Evolutionary conservation across 1,140 invertebrate genomes (phyloP).

Genomic region (Danaus melanippus): DNA sequence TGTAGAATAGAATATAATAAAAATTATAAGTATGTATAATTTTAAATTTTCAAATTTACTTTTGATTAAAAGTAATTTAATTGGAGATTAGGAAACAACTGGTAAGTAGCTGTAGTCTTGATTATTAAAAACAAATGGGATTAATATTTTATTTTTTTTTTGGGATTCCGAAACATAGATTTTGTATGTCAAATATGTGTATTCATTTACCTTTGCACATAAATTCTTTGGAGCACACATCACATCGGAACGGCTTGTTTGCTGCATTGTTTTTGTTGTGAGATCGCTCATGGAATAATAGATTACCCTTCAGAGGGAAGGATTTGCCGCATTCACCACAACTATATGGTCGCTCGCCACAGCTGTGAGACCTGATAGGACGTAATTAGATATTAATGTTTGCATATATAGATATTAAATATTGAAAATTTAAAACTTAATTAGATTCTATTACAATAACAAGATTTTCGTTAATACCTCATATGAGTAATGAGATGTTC

Average conservation of each 20-base stretch:
- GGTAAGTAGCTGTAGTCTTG: no score
- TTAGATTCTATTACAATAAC: background rate
- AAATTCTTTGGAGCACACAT: conserved; percentile 97
- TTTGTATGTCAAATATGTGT: no score
- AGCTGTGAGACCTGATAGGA: conserved; percentile 82
- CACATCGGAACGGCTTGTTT: conserved; percentile 90
- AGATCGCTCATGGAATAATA: conserved; percentile 95
- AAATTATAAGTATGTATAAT: background rate
- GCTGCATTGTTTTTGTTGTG: conserved; percentile 90
- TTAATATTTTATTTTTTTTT: no score
- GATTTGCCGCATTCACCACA: conserved; percentile 89
- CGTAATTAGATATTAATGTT: background rate
- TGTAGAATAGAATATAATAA: conserved; percentile 18
- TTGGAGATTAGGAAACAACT: no score
- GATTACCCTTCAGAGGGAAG: conserved; percentile 90
- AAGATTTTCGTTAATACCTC: conserved; percentile 63
- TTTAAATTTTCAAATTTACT: background rate
- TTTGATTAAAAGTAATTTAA: no score
- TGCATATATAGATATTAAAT: background rate
- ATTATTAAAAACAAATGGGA: no score
- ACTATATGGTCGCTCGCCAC: conserved; percentile 84
- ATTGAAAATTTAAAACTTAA: conserved; percentile 1
- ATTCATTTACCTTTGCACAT: conserved; percentile 87
- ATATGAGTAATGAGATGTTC: conserved; percentile 87
- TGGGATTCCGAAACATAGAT: no score